Evolutionary conservation across 2,113 vertebrate species (phyloP), one percentile per base, ranked within the genome.

Genomic region (Craseonycteris thonglongyai): DNA sequence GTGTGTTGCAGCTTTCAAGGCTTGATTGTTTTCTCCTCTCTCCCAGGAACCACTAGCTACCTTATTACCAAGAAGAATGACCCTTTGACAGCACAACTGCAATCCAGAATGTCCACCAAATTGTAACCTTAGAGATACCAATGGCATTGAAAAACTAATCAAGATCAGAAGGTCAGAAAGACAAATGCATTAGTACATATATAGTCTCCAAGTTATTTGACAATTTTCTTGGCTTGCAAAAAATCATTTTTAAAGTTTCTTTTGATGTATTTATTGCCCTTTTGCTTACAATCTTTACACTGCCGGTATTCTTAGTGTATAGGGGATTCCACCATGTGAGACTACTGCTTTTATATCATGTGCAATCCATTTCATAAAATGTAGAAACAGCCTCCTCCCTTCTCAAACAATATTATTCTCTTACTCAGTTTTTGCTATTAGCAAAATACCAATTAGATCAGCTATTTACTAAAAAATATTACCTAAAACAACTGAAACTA

Each of bases 41-140:
- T 98, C 97, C 96, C 97, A 95, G 96, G 96, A 95, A 97, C 96
- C 96, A 97, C 97, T 96, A 96, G 95, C 96, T 98, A 97, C 97
- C 98, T 97, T 98, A 97, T 98, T 97, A 98, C 96, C 94, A 98
- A 97, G 97, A 98, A 98, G 95, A 98, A 97, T 97, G 97, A 97
- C 96, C 97, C 96, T 95, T 93, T 97, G 98, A 98, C 97, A 97
- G 97, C 7, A 0, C 87, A 97, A 95, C 71, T 97, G 92, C 96
- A 96, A 97, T 96, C 97, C 96, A 97, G 96, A 98, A 98, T 97
- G 96, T 97, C 97, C 93, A 98, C 97, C 97, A 97, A 98, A 98
- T 86, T 96, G 95, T 98, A 98, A 95, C 96, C 86, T 96, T 92
- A 90, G 30, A 78, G 56, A 90, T 87, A 97, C 97, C 96, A 97